A percentile compares a stretch with the other conserved stretches of the same genome.
These are phyloP conservation scores for Pseudanteris insignis DNA, from an alignment of 2,888 invertebrate species.

Conservation along the genomic window DNA sequence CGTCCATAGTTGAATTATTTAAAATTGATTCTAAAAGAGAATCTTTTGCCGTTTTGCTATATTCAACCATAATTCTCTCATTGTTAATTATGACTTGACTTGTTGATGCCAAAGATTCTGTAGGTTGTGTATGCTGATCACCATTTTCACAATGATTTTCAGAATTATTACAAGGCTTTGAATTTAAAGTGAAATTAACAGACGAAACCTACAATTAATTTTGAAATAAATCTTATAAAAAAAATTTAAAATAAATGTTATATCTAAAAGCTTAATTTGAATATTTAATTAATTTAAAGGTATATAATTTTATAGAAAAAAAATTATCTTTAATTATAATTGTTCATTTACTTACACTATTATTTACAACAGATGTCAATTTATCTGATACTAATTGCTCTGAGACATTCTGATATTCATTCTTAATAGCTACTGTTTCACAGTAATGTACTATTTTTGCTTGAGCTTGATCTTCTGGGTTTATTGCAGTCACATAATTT, in stretches of 20 bases:
- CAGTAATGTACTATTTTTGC: conserved; percentile 59
- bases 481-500: conserved; percentile 62
- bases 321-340: too few species aligned
- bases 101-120: conserved; percentile 53
- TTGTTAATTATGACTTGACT: conserved; percentile 52
- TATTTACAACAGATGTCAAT: conserved; percentile 50
- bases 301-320: too few species aligned
- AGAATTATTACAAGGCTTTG: too few species aligned
- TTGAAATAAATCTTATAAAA: too few species aligned
- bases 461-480: conserved; percentile 51
- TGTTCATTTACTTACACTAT: conserved; percentile 47
- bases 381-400: conserved; percentile 50
- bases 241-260: too few species aligned
- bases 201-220: not conserved
- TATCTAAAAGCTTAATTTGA: too few species aligned
- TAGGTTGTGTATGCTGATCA: conserved; percentile 40
- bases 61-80: conserved; percentile 57
- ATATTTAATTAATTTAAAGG: not conserved
- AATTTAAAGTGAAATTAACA: too few species aligned
- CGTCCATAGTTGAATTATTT: conserved; percentile 59
- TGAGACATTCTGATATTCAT: conserved; percentile 55
- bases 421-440: conserved; percentile 53
- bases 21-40: conserved; percentile 55
- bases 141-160: conserved; percentile 50
- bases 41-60: conserved; percentile 57